These are phyloP conservation scores for Semnornis frantzii DNA, from an alignment of 2,113 vertebrate genomes.

Conservation along the genomic window DNA sequence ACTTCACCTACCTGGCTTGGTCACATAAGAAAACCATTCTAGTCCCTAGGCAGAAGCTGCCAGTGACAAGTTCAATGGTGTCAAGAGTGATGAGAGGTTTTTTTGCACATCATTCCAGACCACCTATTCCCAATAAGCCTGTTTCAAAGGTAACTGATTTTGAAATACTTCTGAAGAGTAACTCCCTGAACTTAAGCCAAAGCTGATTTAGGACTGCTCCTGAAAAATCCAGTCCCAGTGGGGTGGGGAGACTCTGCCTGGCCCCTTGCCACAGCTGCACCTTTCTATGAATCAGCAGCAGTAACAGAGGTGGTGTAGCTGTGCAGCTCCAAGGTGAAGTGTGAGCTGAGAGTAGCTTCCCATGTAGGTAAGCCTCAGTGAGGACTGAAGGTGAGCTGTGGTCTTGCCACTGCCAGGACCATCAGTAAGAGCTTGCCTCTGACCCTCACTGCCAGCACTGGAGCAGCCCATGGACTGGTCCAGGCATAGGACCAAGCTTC, in stretches of 20 bases:
- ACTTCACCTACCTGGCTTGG: neutral
- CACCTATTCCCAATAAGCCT: neutral
- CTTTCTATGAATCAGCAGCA: neutral
- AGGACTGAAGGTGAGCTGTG: neutral
- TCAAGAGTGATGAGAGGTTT: neutral
- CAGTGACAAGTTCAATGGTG: neutral
- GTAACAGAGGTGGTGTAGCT: neutral
- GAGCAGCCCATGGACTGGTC: neutral
- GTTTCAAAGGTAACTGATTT: neutral
- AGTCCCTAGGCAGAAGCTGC: neutral
- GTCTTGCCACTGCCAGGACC: neutral
- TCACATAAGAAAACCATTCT: neutral
- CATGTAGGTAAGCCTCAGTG: neutral
- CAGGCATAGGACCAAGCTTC: neutral
- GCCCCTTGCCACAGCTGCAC: too few relatives aligned
- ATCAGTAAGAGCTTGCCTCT: neutral
- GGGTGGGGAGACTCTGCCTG: neutral
- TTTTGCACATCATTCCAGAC: neutral
- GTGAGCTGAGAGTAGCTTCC: neutral
- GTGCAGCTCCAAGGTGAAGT: neutral
- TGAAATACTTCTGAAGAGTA: neutral
- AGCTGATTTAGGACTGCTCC: neutral
- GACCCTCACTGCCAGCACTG: neutral
- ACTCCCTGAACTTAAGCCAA: neutral
- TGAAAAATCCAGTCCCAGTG: neutral